Conservation (phyloP, 2,797 vertebrate genomes). For the Echeneis naucrates region DNA sequence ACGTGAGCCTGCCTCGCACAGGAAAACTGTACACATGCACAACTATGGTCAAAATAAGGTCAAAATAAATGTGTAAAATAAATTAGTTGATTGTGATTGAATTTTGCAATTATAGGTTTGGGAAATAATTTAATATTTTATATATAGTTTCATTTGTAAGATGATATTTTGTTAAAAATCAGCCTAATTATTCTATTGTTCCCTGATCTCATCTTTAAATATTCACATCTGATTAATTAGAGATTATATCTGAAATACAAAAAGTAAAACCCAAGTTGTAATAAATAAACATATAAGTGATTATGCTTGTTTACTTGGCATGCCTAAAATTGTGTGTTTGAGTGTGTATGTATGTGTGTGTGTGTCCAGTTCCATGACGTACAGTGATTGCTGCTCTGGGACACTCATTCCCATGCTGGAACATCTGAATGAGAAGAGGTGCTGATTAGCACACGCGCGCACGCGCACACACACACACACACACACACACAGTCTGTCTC, state of each 20-base stretch:
- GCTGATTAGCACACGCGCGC: conserved; percentile 61
- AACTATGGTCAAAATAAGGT: not conserved
- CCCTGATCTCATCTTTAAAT: not conserved
- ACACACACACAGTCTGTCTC: conserved; percentile 2
- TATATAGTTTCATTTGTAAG: not conserved
- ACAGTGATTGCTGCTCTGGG: conserved; percentile 69
- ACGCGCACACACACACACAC: conserved; percentile 22
- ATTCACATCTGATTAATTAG: not conserved
- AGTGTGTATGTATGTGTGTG: conserved; percentile 23
- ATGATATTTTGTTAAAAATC: conserved; percentile 13
- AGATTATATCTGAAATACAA: conserved; percentile 4
- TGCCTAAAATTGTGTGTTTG: conserved; percentile 24
- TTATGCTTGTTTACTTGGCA: conserved; percentile 43
- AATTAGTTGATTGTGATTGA: not conserved
- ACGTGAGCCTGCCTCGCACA: conserved; percentile 10
- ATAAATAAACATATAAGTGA: conserved; percentile 33
- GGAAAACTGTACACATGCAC: not conserved
- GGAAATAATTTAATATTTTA: conserved; percentile 13
- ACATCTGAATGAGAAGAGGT: conserved; percentile 68
- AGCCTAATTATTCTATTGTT: not conserved
- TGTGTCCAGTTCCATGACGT: conserved; percentile 58
- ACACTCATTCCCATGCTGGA: conserved; percentile 67
- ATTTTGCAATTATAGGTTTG: not conserved
- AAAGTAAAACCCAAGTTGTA: conserved; percentile 13
- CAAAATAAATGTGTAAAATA: not conserved